Evolutionary conservation across 2,797 vertebrate genomes (phyloP).

Genomic region (Notamacropus eugenii): DNA sequence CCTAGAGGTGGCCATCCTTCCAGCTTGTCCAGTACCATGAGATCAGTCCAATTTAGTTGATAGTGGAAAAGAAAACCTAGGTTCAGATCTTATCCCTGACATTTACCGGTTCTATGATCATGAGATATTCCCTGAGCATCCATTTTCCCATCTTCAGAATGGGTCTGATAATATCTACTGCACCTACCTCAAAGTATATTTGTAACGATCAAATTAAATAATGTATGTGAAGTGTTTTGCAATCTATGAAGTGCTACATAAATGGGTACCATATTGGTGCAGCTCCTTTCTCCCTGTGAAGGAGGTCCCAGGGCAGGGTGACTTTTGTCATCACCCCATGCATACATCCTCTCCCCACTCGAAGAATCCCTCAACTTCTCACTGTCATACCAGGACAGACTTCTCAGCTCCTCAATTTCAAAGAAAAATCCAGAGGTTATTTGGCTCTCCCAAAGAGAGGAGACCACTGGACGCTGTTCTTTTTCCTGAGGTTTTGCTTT

Average conservation of each 20-base stretch:
- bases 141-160: not conserved
- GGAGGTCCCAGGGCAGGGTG: not conserved
- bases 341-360: not conserved
- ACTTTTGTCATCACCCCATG: not conserved
- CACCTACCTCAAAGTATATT: not conserved
- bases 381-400: not conserved
- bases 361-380: not conserved
- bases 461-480: not conserved
- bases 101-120: not conserved
- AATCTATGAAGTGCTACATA: not conserved
- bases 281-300: not conserved
- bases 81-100: not conserved
- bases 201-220: not conserved
- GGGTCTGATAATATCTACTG: not conserved
- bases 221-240: not conserved
- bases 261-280: not conserved
- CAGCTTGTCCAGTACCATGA: not conserved
- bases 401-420: not conserved
- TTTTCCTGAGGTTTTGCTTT: not conserved
- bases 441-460: not conserved
- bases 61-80: not conserved
- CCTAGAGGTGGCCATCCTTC: not conserved
- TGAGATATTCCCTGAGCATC: not conserved
- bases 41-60: not conserved
- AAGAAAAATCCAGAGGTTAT: not conserved